These are phyloP conservation scores for Ptychoptera contaminata DNA, from an alignment of 2,888 invertebrate species.

Conservation along the genomic window DNA sequence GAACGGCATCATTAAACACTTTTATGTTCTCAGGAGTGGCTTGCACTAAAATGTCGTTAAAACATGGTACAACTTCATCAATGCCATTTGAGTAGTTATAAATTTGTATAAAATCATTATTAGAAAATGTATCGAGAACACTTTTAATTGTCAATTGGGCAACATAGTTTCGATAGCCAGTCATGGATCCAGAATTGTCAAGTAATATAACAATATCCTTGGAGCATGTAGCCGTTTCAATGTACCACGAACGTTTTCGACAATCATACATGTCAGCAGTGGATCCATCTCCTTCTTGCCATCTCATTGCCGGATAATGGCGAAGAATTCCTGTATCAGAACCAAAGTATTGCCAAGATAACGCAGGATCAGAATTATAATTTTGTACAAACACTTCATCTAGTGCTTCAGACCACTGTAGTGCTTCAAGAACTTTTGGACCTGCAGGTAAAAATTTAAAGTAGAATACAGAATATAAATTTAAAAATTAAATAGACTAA, in stretches of 20 bases:
- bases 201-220: slow-evolving; percentile 93
- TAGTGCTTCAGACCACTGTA: slow-evolving; percentile 79
- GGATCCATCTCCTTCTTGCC: slow-evolving; percentile 36
- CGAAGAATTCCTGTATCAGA: slow-evolving; percentile 84
- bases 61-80: slow-evolving; percentile 67
- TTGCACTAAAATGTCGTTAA: slow-evolving; percentile 67
- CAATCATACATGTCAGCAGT: slow-evolving; percentile 77
- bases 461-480: background rate
- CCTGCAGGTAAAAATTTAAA: slow-evolving; percentile 23
- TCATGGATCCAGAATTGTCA: slow-evolving; percentile 95
- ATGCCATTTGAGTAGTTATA: slow-evolving; percentile 62
- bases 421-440: slow-evolving; percentile 49
- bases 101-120: slow-evolving; percentile 95
- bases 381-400: slow-evolving; percentile 74
- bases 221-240: slow-evolving; percentile 93
- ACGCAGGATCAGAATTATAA: slow-evolving; percentile 71
- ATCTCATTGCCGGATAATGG: slow-evolving; percentile 73
- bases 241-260: slow-evolving; percentile 86
- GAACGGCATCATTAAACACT: slow-evolving; percentile 54
- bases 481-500: slow-evolving; percentile 22
- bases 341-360: slow-evolving; percentile 97
- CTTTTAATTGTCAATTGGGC: slow-evolving; percentile 76
- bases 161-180: slow-evolving; percentile 57
- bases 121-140: slow-evolving; percentile 86
- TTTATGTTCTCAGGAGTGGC: slow-evolving; percentile 73